Evolutionary conservation across 2,113 vertebrate species (phyloP), one percentile per base, ranked within the genome.

Genomic region (Pholis gunnellus): DNA sequence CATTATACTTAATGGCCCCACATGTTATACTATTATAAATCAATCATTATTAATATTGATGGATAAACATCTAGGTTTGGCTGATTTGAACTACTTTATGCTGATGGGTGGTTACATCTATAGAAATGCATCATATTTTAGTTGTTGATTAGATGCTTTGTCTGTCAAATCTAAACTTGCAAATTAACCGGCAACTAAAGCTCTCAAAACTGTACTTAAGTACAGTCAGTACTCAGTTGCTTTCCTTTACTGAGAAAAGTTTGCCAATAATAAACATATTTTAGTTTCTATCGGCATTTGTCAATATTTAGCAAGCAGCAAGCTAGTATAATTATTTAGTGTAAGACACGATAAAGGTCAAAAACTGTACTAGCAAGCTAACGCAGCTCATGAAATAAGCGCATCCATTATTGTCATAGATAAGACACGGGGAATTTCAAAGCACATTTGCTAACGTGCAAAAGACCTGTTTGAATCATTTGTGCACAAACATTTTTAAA

Each of bases 391-490:
- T 69, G 14, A 27, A 44, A 78, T 38, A 61, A 34, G 13, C 34
- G 20, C 2, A n/a, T 56, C 17, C 8, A 5, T 60, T n/a, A n/a
- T 38, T 70, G 42, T 34, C 18, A 64, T 42, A 8, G 64, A 34
- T 29, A 7, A 42, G 9, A 42, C 6, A 11, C 42, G 25, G 14
- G 3, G 22, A 20, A n/a, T 56, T n/a, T 59, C 9, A 57, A 2
- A 11, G 9, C 29, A 60, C 4, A 67, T n/a, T 8, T 27, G 20
- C 27, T 6, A 81, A 48, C 4, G 10, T 61, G 63, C 52, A 36
- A 36, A 66, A 66, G 18, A 56, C 10, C 50, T 36, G 6, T 31
- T 40, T 72, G 78, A 22, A 50, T 70, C 18, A 46, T 75, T n/a
- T 31, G 29, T 29, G 10, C 13, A 36, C 13, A 50, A 29, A 31